Evolutionary conservation across 2,113 vertebrate species (phyloP), one percentile per base, ranked within the genome.

Genomic region (Litocranius walleri): DNA sequence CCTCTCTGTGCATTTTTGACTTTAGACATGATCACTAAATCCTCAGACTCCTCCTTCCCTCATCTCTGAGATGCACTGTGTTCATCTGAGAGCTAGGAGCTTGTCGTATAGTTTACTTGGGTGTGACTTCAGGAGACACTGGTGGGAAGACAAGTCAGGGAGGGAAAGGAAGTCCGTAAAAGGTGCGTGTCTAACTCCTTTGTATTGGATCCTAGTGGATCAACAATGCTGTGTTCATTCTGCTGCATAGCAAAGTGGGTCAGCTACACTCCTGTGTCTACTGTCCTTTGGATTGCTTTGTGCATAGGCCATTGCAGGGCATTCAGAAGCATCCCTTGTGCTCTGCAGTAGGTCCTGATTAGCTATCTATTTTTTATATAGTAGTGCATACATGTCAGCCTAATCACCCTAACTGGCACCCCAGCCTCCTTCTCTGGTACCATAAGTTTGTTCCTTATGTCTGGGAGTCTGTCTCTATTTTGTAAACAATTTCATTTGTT

Each of bases 21-120:
- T 96, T 94, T 40, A 43, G 45, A 94, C 3, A 56, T 64, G 29
- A 91, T 64, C 57, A 40, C 67, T 82, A 67, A 12, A 91, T 57
- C 74, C 48, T 40, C 36, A 36, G 23, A 61, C 36, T 74, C n/a
- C 61, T 87, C 30, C 21, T 86, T 92, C 30, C 25, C 15, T 92
- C 33, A 12, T 91, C 40, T 88, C 52, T 88, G 74, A 88, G 45
- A 61, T 59, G 33, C 6, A 14, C 6, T 27, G 4, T 50, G 23
- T 71, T 82, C 30, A 80, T 61, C 2, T 78, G 14, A 94, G 25
- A 56, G 84, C 43, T 71, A 54, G 43, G 77, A 92, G 61, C 40
- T 36, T 56, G 25, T 25, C 43, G 13, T 33, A 84, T 90, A 5
- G 2, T 85, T 88, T 36, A 56, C 33, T 56, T 67, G 30, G 1